Conservation (phyloP, 2,797 vertebrate genomes). For the Rhyacichthys aspro region DNA sequence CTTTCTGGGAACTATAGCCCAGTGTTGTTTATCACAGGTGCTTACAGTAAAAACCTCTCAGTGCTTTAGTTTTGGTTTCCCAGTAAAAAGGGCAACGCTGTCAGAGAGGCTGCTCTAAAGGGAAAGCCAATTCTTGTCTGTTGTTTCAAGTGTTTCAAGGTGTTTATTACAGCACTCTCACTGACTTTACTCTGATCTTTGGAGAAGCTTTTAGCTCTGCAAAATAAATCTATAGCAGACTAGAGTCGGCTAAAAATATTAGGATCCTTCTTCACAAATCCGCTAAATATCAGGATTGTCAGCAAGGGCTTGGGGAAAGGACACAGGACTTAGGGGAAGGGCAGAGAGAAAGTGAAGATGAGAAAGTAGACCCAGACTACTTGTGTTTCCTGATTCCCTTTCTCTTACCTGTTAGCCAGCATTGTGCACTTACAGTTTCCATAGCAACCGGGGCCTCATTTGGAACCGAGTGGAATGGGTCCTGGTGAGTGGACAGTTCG, state of each 20-base stretch:
- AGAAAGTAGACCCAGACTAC: slow-evolving; percentile 53
- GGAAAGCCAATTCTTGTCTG: slow-evolving; percentile 53
- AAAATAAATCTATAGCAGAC: slow-evolving; percentile 60
- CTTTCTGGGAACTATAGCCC: slow-evolving; percentile 55
- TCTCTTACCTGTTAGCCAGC: slow-evolving; percentile 71
- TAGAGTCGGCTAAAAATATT: slow-evolving; percentile 62
- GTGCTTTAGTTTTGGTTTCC: slow-evolving; percentile 59
- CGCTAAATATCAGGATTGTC: slow-evolving; percentile 71
- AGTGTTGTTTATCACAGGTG: slow-evolving; percentile 66
- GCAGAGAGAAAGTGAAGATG: slow-evolving; percentile 48
- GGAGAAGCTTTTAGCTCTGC: slow-evolving; percentile 48
- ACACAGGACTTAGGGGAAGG: slow-evolving; percentile 49
- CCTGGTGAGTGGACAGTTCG: slow-evolving; percentile 11
- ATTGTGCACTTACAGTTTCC: slow-evolving; percentile 76
- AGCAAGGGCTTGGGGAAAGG: slow-evolving; percentile 52
- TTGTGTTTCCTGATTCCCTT: slow-evolving; percentile 60
- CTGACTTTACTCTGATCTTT: slow-evolving; percentile 47
- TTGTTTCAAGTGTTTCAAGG: slow-evolving; percentile 58
- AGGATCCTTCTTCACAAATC: slow-evolving; percentile 58
- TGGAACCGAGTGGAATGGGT: slow-evolving; percentile 40
- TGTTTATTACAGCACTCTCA: slow-evolving; percentile 62
- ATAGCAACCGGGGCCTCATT: slow-evolving; percentile 77
- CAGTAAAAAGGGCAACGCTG: slow-evolving; percentile 67
- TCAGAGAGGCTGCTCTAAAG: slow-evolving; percentile 63
- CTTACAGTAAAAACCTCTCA: slow-evolving; percentile 73